Evolutionary conservation across 2,888 invertebrate species (phyloP).

Genomic region (Orthosia cruda): DNA sequence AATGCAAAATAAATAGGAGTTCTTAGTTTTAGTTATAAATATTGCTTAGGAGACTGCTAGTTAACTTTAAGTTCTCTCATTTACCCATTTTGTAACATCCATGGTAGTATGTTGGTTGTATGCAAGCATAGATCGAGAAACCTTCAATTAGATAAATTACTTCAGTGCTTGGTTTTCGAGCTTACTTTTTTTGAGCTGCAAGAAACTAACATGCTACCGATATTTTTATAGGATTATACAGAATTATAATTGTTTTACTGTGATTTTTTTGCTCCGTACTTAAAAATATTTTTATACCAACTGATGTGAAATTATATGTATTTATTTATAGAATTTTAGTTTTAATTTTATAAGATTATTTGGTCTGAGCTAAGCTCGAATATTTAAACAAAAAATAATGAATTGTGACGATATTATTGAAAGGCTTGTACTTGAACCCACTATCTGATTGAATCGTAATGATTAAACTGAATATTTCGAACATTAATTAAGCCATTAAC

Average conservation of each 20-base stretch:
- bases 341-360: constrained; percentile 30
- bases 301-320: constrained; percentile 36
- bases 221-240: constrained; percentile 31
- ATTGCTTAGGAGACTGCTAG: constrained; percentile 55
- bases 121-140: constrained; percentile 4
- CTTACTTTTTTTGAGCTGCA: neutral
- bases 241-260: constrained; percentile 15
- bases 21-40: constrained; percentile 51
- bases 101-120: constrained; percentile 1
- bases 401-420: neutral
- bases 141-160: neutral
- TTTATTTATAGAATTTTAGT: constrained; percentile 30
- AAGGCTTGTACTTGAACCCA: constrained; percentile 13
- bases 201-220: constrained; percentile 2
- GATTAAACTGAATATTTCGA: constrained; percentile 4
- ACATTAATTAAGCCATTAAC: neutral
- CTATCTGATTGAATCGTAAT: neutral
- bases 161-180: neutral
- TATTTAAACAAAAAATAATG: constrained; percentile 6
- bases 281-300: constrained; percentile 20
- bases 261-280: constrained; percentile 44
- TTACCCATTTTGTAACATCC: constrained; percentile 8
- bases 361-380: constrained; percentile 46
- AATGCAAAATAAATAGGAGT: constrained; percentile 36
- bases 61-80: constrained; percentile 33